Base-by-base conservation (phyloP, 2,888 invertebrate species). In the Anthophora plumipes region DNA sequence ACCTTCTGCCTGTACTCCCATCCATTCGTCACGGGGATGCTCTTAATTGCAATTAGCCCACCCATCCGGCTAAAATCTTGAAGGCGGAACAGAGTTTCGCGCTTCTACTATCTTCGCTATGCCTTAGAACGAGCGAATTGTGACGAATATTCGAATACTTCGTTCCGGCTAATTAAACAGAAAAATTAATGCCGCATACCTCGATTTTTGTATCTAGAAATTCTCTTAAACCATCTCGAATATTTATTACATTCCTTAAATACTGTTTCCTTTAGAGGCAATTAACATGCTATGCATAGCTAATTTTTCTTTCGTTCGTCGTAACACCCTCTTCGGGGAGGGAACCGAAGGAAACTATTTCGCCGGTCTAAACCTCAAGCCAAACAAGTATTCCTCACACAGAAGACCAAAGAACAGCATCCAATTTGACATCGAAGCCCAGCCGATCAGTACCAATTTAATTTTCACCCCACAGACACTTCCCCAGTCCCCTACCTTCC, bases 31-130 rank as follows among this genome's bases (percentile, higher is more conserved):
- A 52, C 22, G 17, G 60, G 74, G 54, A 69, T 59, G 73, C 69
- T 66, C 79, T 88, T 85, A 86, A 88, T 88, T 88, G 86, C 83
- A 85, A 88, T 87, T 86, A 86, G 82, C 79, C 54, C 81, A 69
- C 57, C 74, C 61, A 74, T 77, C 74, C 31, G 17, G 50, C 52
- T 31, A 17, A n/a, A 63, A 48, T 71, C 61, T 70, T 60, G 57
- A 69, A 70, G 66, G 25, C 37, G 25, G 25, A 60, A 25, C 22
- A n/a, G 25, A 39, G 25, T 25, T 43, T 31, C 14, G 14, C 14
- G n/a, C n/a, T 43, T 11, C n/a, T 6, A 0, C n/a, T 17, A 6
- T 12, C 25, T 8, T 66, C 6, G 22, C 1, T 31, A 31, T 14
- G 14, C 14, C 14, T 11, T 11, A 54, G 14, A 14, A 17, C 2